Base-by-base conservation (phyloP, 2,797 vertebrate genomes). In the Kryptopterus vitreolus region DNA sequence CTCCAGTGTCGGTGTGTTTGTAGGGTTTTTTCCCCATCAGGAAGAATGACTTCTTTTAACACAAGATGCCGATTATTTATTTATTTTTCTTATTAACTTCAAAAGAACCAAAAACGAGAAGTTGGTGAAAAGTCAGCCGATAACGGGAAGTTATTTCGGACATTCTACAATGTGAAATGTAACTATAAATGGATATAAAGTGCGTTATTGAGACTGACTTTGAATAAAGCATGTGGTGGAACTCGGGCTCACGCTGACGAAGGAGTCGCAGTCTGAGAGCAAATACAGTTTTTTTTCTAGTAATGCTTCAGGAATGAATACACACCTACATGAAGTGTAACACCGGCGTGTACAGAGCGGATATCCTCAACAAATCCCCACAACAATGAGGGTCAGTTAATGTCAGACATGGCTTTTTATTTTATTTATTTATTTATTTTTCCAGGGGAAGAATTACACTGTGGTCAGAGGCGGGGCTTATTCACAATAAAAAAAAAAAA, bases 331-430 rank as follows among this genome's bases (percentile, higher is more conserved):
- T 11, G 52, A 58, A 73, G 24, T 22, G 4, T 12, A 29, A 2
- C 33, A 57, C 31, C 12, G 1, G 12, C 20, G 10, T 1, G 22
- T 57, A 57, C n/a, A 24, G 33, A 43, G 18, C 33, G 53, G 71
- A 74, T 43, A 74, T 74, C 71, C 71, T 58, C 33, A 74, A 53
- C 71, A 43, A 26, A 43, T 26, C 7, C 18, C 58, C 58, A 58
- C n/a, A 74, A 74, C 71, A 74, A 74, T 58, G 13, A 26, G 33
- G 55, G 53, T 74, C 71, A 52, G 29, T 33, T 22, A 22, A 55
- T 55, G 70, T 55, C 48, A 50, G 43, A 13, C 20, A 29, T 15
- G 48, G 46, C 24, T 50, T 70, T 43, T 43, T 43, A 7, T 38
- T 38, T 38, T 38, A 4, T 38, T 43, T 43, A 6, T 38, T 38